phyloP scores from a whole-genome alignment of 2,888 invertebrate species.

The Diarsia dahlii region DNA sequence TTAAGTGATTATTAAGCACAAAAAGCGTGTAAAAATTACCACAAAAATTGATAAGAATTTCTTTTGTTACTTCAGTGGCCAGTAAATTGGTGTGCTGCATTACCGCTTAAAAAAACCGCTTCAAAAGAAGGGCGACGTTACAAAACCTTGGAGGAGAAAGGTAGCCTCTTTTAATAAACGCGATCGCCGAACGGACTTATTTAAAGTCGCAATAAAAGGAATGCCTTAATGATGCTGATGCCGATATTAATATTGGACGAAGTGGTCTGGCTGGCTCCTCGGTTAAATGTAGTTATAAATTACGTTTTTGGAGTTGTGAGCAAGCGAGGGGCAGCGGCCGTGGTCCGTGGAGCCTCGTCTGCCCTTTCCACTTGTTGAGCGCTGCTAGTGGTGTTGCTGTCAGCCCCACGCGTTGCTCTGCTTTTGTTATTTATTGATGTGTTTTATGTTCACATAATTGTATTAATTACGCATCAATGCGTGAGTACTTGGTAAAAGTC shows the following conservation, averaged over 20 bases:
- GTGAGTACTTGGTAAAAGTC: conserved; percentile 9
- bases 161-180: conserved; percentile 86
- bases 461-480: conserved; percentile 39
- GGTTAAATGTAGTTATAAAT: conserved; percentile 88
- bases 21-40: conserved; percentile 77
- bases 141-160: conserved; percentile 89
- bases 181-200: conserved; percentile 86
- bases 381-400: conserved; percentile 62
- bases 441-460: conserved; percentile 47
- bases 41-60: conserved; percentile 81
- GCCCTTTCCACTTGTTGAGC: conserved; percentile 67
- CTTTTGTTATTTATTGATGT: conserved; percentile 57
- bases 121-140: conserved; percentile 85
- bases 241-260: conserved; percentile 87
- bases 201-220: conserved; percentile 90
- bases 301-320: conserved; percentile 82
- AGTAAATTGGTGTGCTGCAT: conserved; percentile 77
- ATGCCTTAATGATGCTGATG: conserved; percentile 89
- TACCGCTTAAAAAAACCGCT: conserved; percentile 73
- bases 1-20: conserved; percentile 83
- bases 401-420: conserved; percentile 57
- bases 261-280: conserved; percentile 81
- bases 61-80: conserved; percentile 77
- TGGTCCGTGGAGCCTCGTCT: conserved; percentile 53
- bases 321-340: conserved; percentile 22